Evolutionary conservation across 2,888 invertebrate species (phyloP), one percentile per base, ranked within the genome.

Genomic region (Lordiphosa andalusiaca): DNA sequence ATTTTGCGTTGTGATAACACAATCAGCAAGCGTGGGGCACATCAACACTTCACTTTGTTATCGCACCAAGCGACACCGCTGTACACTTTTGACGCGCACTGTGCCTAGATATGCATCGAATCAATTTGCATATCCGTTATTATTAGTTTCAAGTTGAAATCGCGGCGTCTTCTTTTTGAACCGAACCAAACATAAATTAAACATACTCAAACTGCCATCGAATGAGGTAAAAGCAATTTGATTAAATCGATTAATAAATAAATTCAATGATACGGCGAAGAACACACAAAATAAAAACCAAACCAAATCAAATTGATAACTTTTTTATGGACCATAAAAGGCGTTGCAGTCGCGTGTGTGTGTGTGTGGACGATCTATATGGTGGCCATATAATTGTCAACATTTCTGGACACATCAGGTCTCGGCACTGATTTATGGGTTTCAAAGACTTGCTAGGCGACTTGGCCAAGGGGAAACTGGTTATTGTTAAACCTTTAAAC

Each of bases 211-310:
- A 25, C 37, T 44, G 54, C 55, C 49, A 37, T 6, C 56, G 47
- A 56, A 50, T 50, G 56, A 63, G 63, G 63, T 63, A 51, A 50
- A 63, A 51, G 54, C 53, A 59, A 56, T 53, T 70, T 50, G 48
- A 47, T 33, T 5, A 30, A 53, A 67, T 62, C 47, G 57, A 77
- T 53, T 54, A 57, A 52, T 51, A 63, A 63, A 63, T 55, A 59
- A 53, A 48, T 13, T 46, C 42, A 67, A 71, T 48, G 58, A 66
- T 55, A 40, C 42, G 25, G 33, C 44, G 10, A 30, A n/a, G 23
- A 50, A 58, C 16, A 16, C 1, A 16, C 2, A 56, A 38, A 50
- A 56, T 46, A 9, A 41, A 39, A 7, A n/a, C n/a, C n/a, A n/a
- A 39, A 39, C 16, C 16, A 41, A 41, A 41, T 9, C 6, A 23